phyloP scores from a whole-genome alignment of 2,888 invertebrate genomes.

The Dasypolia templi region DNA sequence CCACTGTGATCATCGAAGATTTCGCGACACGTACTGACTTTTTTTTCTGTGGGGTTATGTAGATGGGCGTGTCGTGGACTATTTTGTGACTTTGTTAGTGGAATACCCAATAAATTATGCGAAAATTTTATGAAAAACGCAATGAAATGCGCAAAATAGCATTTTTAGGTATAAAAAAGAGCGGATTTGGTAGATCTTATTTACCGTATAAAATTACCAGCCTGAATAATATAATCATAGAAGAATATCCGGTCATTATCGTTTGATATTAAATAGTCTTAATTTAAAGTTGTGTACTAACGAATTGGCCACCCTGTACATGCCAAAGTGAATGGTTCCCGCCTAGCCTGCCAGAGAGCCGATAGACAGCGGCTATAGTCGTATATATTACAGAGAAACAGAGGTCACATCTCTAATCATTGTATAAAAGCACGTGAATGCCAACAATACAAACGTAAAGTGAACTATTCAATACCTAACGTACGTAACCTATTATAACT shows the following conservation, averaged over 20 bases:
- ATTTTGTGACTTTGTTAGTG: neutral
- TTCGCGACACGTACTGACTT: neutral
- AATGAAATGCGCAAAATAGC: neutral
- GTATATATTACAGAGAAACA: slow-evolving; percentile 60
- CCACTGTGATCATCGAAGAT: neutral
- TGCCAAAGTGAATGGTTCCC: neutral
- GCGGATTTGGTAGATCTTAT: neutral
- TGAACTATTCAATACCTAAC: slow-evolving; percentile 54
- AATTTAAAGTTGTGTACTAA: neutral
- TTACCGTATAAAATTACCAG: neutral
- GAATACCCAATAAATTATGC: neutral
- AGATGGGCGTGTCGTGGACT: neutral
- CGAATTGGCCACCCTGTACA: neutral
- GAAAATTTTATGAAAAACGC: neutral
- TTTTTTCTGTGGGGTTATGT: neutral
- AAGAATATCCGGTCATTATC: neutral
- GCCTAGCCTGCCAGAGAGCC: slow-evolving; percentile 7
- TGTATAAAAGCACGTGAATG: slow-evolving; percentile 68
- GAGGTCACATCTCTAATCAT: slow-evolving; percentile 57
- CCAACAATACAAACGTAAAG: slow-evolving; percentile 56
- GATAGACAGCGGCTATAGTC: slow-evolving; percentile 41
- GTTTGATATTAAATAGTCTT: neutral
- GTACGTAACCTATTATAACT: slow-evolving; percentile 18
- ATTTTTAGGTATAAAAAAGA: neutral
- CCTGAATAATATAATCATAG: neutral